phyloP scores from a whole-genome alignment of 64 coral and sea anemone species.

The Orbicella faveolata region DNA sequence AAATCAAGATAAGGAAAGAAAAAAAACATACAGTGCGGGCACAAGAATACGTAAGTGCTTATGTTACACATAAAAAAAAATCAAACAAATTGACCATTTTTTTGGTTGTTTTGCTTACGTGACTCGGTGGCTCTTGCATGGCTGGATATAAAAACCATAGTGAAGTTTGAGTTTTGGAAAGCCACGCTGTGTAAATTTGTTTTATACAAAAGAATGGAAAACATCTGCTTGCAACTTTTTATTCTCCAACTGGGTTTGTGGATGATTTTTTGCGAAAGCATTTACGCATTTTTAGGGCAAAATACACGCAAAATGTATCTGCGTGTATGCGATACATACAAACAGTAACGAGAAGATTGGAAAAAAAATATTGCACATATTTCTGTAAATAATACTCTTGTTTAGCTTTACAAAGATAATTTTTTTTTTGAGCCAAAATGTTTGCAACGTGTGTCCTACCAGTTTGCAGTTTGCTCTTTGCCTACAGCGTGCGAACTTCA shows the following conservation, averaged over 20 bases:
- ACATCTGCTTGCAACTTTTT: neutral
- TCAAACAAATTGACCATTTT: no score
- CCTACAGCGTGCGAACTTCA: neutral
- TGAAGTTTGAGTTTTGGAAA: constrained; percentile 10
- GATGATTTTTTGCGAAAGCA: neutral
- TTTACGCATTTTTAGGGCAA: neutral
- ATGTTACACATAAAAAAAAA: no score
- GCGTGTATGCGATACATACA: neutral
- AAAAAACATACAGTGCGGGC: no score
- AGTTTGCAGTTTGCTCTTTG: no score
- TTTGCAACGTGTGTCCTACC: no score
- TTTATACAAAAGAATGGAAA: neutral
- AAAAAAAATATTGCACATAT: neutral
- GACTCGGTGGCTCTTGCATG: no score
- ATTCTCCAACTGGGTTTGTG: neutral
- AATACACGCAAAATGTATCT: neutral
- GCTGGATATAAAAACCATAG: neutral
- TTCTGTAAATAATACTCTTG: neutral
- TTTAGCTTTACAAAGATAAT: no score
- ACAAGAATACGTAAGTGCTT: no score
- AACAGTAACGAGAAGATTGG: neutral
- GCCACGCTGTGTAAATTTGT: constrained; percentile 8
- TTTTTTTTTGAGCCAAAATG: neutral
- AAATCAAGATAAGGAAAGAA: constrained; percentile 18
- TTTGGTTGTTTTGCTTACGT: no score